Base-by-base conservation (phyloP, 2,113 vertebrate species). In the Cynocephalus volans region DNA sequence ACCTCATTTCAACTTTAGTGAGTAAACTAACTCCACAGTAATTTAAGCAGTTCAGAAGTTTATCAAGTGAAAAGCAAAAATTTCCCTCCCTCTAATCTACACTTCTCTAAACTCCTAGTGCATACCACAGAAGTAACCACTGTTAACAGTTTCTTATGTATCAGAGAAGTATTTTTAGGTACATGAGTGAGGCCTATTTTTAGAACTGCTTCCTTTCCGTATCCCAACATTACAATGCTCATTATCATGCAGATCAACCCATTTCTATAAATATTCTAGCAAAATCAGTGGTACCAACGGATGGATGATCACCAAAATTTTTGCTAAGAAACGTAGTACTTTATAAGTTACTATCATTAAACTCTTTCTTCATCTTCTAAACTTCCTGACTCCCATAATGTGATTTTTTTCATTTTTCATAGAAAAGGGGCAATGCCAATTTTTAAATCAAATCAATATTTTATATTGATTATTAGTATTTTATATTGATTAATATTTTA, bases 21-120 rank as follows among this genome's bases (percentile, higher is more conserved):
- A 87, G 31, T 73, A 56, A 65, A 80, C n/a, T 76, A 60, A 94
- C 84, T 52, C 28, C 83, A 72, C 36, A 54, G 28, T 48, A 73
- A 81, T 81, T 83, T 65, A 64, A 92, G 52, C 67, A 65, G 60
- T 77, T 88, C 45, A 84, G 60, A 72, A 84, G n/a, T 56, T 92
- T 56, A 48, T 88, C 54, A 88, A 88, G 48, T 56, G 88, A 79
- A 88, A 83, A 88, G 23, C 64, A 56, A 88, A 92, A 75, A 67
- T 86, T 72, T 90, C 31, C 62, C n/a, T 76, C 12, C 2, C 48
- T 92, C 33, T 54, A 69, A 41, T 69, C 26, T 26, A 69, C 6
- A 69, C 70, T 82, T 84, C 23, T 21, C 7, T 77, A 92, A 62
- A 36, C 3, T 23, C 24, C 65, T 84, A 70, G 45, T 26, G 45